Percentiles rank a stretch among this genome's conserved stretches.
Conservation (phyloP, 2,797 vertebrate genomes). For the Echeneis naucrates region DNA sequence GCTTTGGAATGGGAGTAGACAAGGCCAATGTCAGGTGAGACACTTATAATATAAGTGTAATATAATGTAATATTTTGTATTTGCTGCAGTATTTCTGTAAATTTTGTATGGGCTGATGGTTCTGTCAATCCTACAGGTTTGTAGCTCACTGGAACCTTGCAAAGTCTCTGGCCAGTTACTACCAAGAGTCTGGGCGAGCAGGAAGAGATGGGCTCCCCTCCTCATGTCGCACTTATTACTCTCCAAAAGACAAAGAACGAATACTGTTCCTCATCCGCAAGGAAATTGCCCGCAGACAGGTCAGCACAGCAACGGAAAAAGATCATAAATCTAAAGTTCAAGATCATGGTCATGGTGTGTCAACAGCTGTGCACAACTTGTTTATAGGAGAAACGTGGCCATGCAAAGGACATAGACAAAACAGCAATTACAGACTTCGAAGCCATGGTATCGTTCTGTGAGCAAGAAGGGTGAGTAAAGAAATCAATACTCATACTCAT, state of each 20-base stretch:
- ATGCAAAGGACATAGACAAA: constrained; percentile 89
- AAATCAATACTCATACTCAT: neutral
- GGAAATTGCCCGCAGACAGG: constrained; percentile 90
- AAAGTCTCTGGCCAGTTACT: constrained; percentile 97
- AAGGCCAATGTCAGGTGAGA: constrained; percentile 94
- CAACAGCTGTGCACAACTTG: constrained; percentile 25
- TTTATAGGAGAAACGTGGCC: constrained; percentile 90
- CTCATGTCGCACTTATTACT: constrained; percentile 94
- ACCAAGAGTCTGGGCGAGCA: constrained; percentile 97
- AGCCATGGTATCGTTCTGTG: constrained; percentile 92
- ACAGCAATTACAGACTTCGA: constrained; percentile 89
- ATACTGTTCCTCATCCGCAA: constrained; percentile 93
- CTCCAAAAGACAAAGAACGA: constrained; percentile 90
- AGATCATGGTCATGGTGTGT: neutral
- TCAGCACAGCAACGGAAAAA: constrained; percentile 51
- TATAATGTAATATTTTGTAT: neutral
- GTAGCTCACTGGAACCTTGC: constrained; percentile 99
- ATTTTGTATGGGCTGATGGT: neutral
- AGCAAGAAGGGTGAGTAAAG: constrained; percentile 88
- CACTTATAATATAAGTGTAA: neutral
- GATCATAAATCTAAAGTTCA: neutral
- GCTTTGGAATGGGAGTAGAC: constrained; percentile 99
- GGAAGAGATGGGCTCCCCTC: constrained; percentile 94
- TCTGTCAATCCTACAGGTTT: constrained; percentile 83
- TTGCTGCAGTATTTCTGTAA: neutral